Conservation (phyloP, 2,797 vertebrate species). For the Ibycter americanus region DNA sequence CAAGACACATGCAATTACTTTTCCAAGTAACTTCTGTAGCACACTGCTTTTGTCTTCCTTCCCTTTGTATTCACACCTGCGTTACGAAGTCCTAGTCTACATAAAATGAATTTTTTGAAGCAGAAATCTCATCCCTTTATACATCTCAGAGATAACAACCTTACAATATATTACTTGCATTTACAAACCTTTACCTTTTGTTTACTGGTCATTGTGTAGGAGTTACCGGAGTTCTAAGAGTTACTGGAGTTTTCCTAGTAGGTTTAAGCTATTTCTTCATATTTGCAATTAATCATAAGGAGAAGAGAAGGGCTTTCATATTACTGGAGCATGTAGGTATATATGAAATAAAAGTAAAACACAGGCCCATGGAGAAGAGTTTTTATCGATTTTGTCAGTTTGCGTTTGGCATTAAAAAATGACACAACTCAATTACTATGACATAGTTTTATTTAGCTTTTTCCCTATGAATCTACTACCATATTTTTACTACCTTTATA, state of each 20-base stretch:
- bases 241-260: background rate
- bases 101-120: background rate
- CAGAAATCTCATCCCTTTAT: background rate
- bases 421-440: background rate
- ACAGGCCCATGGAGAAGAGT: background rate
- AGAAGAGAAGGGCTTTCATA: background rate
- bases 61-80: background rate
- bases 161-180: background rate
- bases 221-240: background rate
- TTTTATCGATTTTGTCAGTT: background rate
- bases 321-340: background rate
- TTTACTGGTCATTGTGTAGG: background rate
- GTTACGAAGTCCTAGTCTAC: background rate
- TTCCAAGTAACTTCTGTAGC: background rate
- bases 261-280: background rate
- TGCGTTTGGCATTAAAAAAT: background rate
- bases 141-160: background rate
- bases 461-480: background rate
- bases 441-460: background rate
- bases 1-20: background rate
- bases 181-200: background rate
- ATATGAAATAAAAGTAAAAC: background rate
- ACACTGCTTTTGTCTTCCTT: background rate
- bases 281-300: background rate
- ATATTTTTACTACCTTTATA: background rate